Base-by-base conservation (phyloP, 2,888 invertebrate genomes). In the Heteromyza rotundicornis region DNA sequence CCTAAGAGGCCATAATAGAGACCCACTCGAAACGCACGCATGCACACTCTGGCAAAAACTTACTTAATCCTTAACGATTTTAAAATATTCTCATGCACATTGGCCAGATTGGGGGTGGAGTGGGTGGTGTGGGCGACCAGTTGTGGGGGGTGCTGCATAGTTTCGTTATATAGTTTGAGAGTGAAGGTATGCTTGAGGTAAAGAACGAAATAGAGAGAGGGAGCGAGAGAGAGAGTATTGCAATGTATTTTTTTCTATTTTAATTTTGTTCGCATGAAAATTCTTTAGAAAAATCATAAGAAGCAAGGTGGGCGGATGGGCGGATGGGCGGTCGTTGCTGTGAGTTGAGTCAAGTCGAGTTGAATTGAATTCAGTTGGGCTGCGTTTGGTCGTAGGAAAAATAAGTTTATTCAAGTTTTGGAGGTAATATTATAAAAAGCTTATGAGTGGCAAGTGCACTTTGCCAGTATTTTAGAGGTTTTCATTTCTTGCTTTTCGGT, bases 401-500 rank as follows among this genome's bases (percentile, higher is more conserved):
- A 20, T 19, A 19, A 47, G 47, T 47, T 47, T 47, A 47, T 20
- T 65, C 36, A 56, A 56, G 51, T 60, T 60, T n/a, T 56, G 52
- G 17, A 61, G 61, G 53, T 53, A 57, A 57, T 47, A 50, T 58
- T 57, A 49, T 64, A 61, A 64, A 61, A 64, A 56, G 58, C 59
- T 68, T 69, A 61, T 69, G 65, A 66, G 63, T 57, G 66, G 65
- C 66, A 69, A 72, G 73, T 74, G 74, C 74, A 75, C 73, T 75
- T 72, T 76, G 65, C 65, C 64, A 71, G 75, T 67, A 75, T 71
- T 75, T 68, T 62, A 68, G 69, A 66, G 70, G 70, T 74, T 74
- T 75, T 75, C 74, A 75, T 74, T 68, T 69, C 70, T 67, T 65
- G 75, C 72, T 73, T 67, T 20, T 47, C 20, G 17, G 14, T 17